Evolutionary conservation across 2,113 vertebrate genomes (phyloP).

Genomic region (Pampusana beccarii): DNA sequence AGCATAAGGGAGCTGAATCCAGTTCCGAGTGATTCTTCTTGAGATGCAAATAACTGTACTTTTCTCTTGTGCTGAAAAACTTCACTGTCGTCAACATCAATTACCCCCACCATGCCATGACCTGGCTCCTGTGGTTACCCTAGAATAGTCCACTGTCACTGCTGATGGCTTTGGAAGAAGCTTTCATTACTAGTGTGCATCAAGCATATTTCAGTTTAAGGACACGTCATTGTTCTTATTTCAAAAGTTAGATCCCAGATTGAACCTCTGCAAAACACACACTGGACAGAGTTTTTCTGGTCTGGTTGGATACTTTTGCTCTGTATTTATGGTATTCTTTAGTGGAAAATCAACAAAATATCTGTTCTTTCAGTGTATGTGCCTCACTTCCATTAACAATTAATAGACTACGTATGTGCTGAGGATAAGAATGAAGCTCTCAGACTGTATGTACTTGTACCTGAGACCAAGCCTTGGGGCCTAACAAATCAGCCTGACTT

Average conservation of each 20-base stretch:
- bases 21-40: background rate
- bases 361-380: background rate
- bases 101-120: background rate
- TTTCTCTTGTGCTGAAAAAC: background rate
- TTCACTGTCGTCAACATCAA: background rate
- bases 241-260: background rate
- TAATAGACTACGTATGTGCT: background rate
- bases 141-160: background rate
- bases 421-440: background rate
- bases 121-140: background rate
- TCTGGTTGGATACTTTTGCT: background rate
- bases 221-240: background rate
- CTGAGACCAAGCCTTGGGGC: conserved; percentile 1
- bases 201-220: background rate
- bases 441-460: background rate
- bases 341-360: background rate
- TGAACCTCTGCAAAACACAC: background rate
- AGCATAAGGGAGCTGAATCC: background rate
- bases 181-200: background rate
- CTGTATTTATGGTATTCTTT: background rate
- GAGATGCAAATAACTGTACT: background rate
- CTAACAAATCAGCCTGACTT: conserved; percentile 13
- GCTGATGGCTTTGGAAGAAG: background rate
- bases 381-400: background rate
- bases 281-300: background rate